These are phyloP conservation scores for Thymelicus acteon DNA, from an alignment of 2,888 invertebrate genomes.

Conservation along the genomic window DNA sequence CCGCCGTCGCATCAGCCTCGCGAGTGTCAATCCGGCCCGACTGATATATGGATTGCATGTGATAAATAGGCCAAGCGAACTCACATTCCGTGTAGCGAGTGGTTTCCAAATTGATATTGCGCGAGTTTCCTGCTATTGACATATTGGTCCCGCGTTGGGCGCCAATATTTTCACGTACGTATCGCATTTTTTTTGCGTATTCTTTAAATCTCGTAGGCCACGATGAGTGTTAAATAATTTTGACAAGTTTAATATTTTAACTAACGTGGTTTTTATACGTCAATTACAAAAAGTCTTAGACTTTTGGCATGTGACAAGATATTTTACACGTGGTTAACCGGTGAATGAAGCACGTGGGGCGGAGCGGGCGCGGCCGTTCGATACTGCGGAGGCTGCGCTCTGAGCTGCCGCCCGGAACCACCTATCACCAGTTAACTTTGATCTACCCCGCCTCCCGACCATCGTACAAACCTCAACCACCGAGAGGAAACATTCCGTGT, in stretches of 20 bases:
- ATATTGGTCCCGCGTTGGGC: slow-evolving; percentile 25
- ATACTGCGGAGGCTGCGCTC: slow-evolving; percentile 62
- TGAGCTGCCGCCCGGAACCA: slow-evolving; percentile 54
- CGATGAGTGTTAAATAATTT: neutral
- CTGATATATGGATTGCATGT: slow-evolving; percentile 30
- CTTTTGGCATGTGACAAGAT: slow-evolving; percentile 9
- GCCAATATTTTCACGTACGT: slow-evolving; percentile 23
- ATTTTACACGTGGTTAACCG: slow-evolving; percentile 52
- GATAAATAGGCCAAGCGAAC: slow-evolving; percentile 32
- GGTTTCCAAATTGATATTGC: slow-evolving; percentile 31
- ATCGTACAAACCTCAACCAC: slow-evolving; percentile 12
- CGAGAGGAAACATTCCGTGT: slow-evolving; percentile 32
- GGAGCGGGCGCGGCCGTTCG: slow-evolving; percentile 57
- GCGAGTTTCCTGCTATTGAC: slow-evolving; percentile 21
- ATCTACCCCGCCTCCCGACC: slow-evolving; percentile 49
- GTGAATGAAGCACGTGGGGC: slow-evolving; percentile 58
- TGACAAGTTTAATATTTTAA: neutral
- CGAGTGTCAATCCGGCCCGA: slow-evolving; percentile 16
- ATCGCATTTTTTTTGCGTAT: neutral
- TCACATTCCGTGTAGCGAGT: slow-evolving; percentile 21
- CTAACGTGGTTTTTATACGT: neutral
- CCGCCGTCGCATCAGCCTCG: slow-evolving; percentile 17
- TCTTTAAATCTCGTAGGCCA: neutral
- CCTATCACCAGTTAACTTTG: slow-evolving; percentile 55
- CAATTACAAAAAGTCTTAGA: slow-evolving; percentile 13